Percentiles rank a stretch among this genome's conserved stretches.
Evolutionary conservation across 2,113 vertebrate species (phyloP).

Genomic region (Xyliphius kryptos): DNA sequence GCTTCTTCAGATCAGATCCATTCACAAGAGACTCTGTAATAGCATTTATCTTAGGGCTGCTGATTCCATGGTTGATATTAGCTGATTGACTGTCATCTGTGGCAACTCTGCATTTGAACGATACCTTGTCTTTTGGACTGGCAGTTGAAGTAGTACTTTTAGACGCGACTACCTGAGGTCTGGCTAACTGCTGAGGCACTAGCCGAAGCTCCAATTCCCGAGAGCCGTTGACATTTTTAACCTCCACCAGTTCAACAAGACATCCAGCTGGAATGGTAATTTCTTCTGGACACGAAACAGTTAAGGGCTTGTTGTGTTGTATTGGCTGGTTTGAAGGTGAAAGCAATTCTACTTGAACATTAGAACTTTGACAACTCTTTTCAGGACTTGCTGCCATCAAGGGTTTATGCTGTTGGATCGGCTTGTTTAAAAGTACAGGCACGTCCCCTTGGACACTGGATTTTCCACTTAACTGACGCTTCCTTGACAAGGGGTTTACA

Average conservation of each 20-base stretch:
- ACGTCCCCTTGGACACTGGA: conserved; percentile 68
- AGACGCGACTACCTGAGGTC: conserved; percentile 44
- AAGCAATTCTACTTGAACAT: conserved; percentile 69
- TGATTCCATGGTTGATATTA: conserved; percentile 21
- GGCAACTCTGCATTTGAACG: conserved; percentile 39
- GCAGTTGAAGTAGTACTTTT: conserved; percentile 32
- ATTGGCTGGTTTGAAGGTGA: conserved; percentile 72
- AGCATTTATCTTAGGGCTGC: conserved; percentile 19
- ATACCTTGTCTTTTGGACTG: conserved; percentile 30
- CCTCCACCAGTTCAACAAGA: conserved; percentile 84
- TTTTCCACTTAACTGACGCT: conserved; percentile 13
- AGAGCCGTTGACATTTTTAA: conserved; percentile 83
- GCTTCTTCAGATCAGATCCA: not conserved
- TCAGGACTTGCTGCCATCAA: conserved; percentile 70
- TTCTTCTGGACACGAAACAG: conserved; percentile 79
- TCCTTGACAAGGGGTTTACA: conserved; percentile 30
- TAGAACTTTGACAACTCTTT: not conserved
- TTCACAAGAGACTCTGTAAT: not conserved
- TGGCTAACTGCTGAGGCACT: conserved; percentile 65
- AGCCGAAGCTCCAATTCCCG: conserved; percentile 84
- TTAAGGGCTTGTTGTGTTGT: conserved; percentile 79
- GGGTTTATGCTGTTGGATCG: conserved; percentile 74
- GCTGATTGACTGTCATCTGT: conserved; percentile 34
- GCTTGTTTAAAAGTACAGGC: conserved; percentile 66
- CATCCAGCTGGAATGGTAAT: conserved; percentile 83